Base-by-base conservation (phyloP, 2,888 invertebrate genomes). In the Falcaria lacertinaria region DNA sequence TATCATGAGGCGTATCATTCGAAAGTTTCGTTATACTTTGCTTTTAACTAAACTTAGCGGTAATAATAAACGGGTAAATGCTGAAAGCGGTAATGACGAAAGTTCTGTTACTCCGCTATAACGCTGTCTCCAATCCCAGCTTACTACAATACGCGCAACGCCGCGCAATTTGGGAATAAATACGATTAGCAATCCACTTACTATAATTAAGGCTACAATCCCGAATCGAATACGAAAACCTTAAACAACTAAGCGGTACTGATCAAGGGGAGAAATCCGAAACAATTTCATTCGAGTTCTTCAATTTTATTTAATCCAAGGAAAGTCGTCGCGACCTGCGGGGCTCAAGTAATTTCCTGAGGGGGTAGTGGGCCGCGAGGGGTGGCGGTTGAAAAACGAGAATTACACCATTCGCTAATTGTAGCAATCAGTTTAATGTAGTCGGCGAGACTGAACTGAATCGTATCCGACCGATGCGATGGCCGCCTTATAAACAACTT, bases 381-480 rank as follows among this genome's bases (percentile, higher is more conserved):
- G 58, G 54, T 52, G 75, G 66, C 57, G 74, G 72, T 74, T 83
- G 83, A 85, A 83, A 83, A 85, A 85, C 82, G 86, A 80, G 84
- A 82, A 85, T 83, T 84, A 84, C 85, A 83, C 82, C 86, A 85
- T 83, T 80, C 86, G 73, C 85, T 88, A 88, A 88, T 88, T 88
- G 82, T 84, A 75, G 86, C 85, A 87, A 88, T 88, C 86, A 86
- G 80, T 86, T 80, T 86, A 86, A 88, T 88, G 87, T 87, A 86
- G 84, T 85, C 84, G 81, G 74, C 82, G 75, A 78, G 77, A 75
- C 79, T 71, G 67, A 74, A 77, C 75, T 75, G 71, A 75, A 74
- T 74, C 63, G 64, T 69, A 74, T 64, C 68, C 68, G 60, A 70
- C 75, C 70, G 71, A 73, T 74, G 74, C 70, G 71, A 73, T 74